Conservation (phyloP, 2,888 invertebrate species). For the Phania funesta region DNA sequence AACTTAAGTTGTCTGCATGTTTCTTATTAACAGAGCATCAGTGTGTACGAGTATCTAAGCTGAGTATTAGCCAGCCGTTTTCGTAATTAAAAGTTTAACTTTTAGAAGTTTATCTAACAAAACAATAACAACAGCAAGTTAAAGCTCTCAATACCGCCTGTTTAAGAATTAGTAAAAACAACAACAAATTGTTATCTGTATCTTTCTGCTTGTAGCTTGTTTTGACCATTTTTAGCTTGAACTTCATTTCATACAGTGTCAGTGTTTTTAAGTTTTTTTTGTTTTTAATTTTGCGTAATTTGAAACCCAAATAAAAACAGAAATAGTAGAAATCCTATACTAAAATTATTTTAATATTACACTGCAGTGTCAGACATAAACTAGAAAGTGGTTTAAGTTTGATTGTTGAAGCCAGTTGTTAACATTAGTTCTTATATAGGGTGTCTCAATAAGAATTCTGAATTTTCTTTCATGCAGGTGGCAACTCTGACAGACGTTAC, state of each 20-base stretch:
- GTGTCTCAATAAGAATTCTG: too few relatives aligned
- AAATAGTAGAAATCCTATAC: too few relatives aligned
- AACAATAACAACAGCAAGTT: neutral
- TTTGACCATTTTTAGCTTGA: constrained; percentile 59
- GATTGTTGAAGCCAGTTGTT: too few relatives aligned
- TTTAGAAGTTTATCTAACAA: too few relatives aligned
- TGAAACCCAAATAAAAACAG: too few relatives aligned
- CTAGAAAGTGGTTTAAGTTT: too few relatives aligned
- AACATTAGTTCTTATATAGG: too few relatives aligned
- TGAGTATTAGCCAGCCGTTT: constrained; percentile 3
- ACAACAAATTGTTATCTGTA: neutral
- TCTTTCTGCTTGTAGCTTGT: constrained; percentile 37
- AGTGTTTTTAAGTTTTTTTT: constrained; percentile 2
- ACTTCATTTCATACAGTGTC: constrained; percentile 49
- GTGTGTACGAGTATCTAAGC: neutral
- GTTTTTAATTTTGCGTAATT: neutral
- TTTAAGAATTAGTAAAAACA: neutral
- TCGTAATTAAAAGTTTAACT: constrained; percentile 22
- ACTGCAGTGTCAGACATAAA: too few relatives aligned
- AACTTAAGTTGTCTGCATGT: constrained; percentile 14
- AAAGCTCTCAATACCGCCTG: constrained; percentile 27
- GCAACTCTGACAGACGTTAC: too few relatives aligned
- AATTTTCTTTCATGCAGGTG: too few relatives aligned
- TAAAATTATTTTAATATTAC: too few relatives aligned
- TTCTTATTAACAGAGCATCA: neutral